These are phyloP conservation scores for Lates calcarifer DNA, from an alignment of 2,113 vertebrate genomes.

Conservation along the genomic window DNA sequence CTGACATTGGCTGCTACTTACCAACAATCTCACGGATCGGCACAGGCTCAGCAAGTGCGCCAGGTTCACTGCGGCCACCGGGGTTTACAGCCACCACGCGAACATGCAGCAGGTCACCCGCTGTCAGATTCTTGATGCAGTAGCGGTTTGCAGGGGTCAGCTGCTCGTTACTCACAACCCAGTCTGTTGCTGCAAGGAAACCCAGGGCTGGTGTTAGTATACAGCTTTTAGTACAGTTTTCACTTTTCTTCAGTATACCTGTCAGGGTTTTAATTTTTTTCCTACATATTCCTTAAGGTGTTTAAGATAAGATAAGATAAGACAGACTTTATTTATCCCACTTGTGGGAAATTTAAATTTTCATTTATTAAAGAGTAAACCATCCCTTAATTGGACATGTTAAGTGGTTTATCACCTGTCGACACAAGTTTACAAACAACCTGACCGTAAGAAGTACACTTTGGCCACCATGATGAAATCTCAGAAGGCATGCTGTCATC, in stretches of 20 bases:
- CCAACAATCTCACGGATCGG: constrained; percentile 86
- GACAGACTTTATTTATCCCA: no score
- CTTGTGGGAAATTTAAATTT: no score
- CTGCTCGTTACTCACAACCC: constrained; percentile 86
- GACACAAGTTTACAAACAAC: constrained; percentile 77
- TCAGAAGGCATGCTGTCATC: constrained; percentile 69
- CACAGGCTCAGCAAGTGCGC: constrained; percentile 83
- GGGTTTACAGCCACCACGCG: constrained; percentile 87
- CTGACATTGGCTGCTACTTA: constrained; percentile 73
- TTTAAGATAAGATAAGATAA: no score
- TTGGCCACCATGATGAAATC: constrained; percentile 54
- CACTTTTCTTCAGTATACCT: not conserved
- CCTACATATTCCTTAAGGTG: not conserved
- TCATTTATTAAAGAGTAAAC: constrained; percentile 4
- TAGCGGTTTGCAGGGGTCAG: constrained; percentile 84
- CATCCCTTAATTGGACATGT: constrained; percentile 10
- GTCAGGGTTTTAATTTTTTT: not conserved
- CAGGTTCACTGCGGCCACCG: constrained; percentile 81
- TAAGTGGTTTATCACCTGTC: constrained; percentile 68
- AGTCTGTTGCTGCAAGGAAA: constrained; percentile 84
- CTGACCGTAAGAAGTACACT: constrained; percentile 56
- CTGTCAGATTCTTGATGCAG: constrained; percentile 84
- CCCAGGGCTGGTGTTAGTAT: not conserved
- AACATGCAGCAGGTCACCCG: constrained; percentile 86
- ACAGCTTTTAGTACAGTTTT: not conserved